Conservation (phyloP, 2,797 vertebrate genomes). For the Thamnophis elegans region DNA sequence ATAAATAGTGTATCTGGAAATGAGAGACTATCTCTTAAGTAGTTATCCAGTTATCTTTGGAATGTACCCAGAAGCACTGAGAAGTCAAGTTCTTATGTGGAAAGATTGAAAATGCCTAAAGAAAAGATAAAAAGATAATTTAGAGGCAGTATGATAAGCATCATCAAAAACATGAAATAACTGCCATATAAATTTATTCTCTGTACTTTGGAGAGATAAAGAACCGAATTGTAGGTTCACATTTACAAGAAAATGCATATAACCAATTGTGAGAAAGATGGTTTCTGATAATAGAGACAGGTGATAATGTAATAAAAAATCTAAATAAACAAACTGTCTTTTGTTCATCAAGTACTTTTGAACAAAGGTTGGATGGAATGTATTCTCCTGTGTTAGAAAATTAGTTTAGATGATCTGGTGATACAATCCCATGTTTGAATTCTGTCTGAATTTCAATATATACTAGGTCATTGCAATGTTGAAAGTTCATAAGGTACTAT, state of each 20-base stretch:
- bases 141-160: background rate
- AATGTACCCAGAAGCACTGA: background rate
- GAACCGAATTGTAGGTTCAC: background rate
- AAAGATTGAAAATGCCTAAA: background rate
- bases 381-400: background rate
- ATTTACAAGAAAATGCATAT: background rate
- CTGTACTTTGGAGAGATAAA: background rate
- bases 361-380: background rate
- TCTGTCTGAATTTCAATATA: background rate
- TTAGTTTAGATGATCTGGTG: background rate
- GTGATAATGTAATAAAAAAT: background rate
- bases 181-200: background rate
- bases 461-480: background rate
- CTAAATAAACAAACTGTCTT: too few species aligned
- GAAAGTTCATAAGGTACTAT: background rate
- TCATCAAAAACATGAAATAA: background rate
- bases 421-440: background rate
- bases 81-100: background rate
- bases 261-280: background rate
- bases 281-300: background rate
- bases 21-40: background rate
- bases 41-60: background rate
- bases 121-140: background rate
- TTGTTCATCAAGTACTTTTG: background rate
- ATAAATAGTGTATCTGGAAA: background rate